Evolutionary conservation across 2,113 vertebrate species (phyloP).

Genomic region (Ptychochromis oligacanthus): DNA sequence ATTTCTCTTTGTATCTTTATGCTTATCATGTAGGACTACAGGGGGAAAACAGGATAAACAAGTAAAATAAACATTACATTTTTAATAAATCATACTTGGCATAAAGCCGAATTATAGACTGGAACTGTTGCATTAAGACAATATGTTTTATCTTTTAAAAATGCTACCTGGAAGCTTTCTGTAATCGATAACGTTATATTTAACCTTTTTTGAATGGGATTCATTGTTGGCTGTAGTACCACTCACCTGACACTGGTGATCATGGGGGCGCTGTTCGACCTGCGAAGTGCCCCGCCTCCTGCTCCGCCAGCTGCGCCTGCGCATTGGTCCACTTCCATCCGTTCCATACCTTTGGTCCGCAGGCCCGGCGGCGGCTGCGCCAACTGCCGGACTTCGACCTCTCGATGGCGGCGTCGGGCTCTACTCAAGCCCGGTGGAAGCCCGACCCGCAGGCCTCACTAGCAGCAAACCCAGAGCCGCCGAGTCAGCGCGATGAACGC

Average conservation of each 20-base stretch:
- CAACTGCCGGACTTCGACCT: conserved; percentile 48
- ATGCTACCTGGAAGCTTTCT: neutral
- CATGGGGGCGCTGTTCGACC: conserved; percentile 86
- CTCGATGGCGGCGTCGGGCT: conserved; percentile 50
- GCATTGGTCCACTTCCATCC: conserved; percentile 86
- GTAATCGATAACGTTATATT: neutral
- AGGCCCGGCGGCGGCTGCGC: conserved; percentile 54
- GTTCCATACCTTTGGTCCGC: conserved; percentile 75
- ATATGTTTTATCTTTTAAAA: neutral
- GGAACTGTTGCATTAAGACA: fast-evolving
- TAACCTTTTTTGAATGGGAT: neutral
- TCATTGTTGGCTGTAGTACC: neutral
- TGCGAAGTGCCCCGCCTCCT: conserved; percentile 80
- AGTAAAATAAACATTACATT: neutral
- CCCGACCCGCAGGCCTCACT: conserved; percentile 82
- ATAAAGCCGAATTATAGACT: neutral
- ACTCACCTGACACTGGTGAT: conserved; percentile 83
- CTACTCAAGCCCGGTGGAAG: conserved; percentile 79
- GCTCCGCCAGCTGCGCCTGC: conserved; percentile 79
- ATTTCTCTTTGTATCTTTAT: neutral
- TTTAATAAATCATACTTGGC: neutral
- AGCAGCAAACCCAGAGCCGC: conserved; percentile 61
- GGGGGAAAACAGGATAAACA: neutral
- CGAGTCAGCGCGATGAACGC: conserved; percentile 51
- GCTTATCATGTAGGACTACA: neutral